These are phyloP conservation scores for Platycheirus albimanus DNA, from an alignment of 2,888 invertebrate genomes.

Conservation along the genomic window DNA sequence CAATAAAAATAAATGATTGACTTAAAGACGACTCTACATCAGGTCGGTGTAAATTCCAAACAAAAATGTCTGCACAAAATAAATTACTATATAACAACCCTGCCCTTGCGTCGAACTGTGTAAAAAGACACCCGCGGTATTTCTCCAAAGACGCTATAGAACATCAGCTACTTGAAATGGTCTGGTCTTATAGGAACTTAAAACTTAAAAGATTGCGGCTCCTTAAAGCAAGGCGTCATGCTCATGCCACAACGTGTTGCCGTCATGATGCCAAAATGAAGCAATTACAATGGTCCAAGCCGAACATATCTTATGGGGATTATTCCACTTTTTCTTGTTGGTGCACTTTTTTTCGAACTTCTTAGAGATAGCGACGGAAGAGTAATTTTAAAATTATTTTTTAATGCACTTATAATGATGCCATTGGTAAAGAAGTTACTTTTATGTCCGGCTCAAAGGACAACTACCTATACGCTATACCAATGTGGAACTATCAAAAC, in stretches of 20 bases:
- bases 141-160: constrained; percentile 23
- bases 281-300: constrained; percentile 59
- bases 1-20: too few species aligned
- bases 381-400: constrained; percentile 63
- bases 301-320: constrained; percentile 35
- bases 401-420: constrained; percentile 57
- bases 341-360: not conserved
- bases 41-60: too few species aligned
- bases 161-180: constrained; percentile 7
- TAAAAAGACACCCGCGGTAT: constrained; percentile 19
- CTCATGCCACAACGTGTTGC: constrained; percentile 15
- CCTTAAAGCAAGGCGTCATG: constrained; percentile 58
- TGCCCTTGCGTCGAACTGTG: not conserved
- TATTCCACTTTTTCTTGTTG: constrained; percentile 3
- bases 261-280: constrained; percentile 51
- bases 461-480: too few species aligned
- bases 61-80: too few species aligned
- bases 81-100: constrained; percentile 8
- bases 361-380: not conserved
- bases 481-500: constrained; percentile 30
- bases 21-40: too few species aligned
- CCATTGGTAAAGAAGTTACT: not conserved
- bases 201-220: constrained; percentile 31
- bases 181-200: not conserved
- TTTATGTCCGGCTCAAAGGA: not conserved